phyloP scores from a whole-genome alignment of 2,888 invertebrate species.

The Ceriagrion tenellum region DNA sequence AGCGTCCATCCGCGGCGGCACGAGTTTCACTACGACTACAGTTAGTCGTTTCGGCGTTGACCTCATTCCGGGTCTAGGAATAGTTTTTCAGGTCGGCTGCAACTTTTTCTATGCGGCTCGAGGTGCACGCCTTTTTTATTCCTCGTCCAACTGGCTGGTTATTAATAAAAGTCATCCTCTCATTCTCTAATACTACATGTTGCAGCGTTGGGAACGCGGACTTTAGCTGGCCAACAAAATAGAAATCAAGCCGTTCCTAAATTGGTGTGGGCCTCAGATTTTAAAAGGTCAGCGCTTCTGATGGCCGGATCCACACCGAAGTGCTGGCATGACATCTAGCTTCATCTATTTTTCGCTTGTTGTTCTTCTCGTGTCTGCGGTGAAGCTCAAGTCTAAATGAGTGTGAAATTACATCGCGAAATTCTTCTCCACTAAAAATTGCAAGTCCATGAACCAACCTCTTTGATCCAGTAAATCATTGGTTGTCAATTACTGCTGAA shows the following conservation, averaged over 20 bases:
- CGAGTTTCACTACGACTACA: conserved; percentile 22
- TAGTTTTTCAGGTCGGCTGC: conserved; percentile 8
- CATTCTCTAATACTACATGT: not conserved
- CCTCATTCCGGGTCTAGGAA: conserved; percentile 5
- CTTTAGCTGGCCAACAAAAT: too few species aligned
- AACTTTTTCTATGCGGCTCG: not conserved
- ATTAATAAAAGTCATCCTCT: not conserved
- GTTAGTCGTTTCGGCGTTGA: not conserved
- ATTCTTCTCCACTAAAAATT: too few species aligned
- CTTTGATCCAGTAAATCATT: too few species aligned
- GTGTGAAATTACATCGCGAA: too few species aligned
- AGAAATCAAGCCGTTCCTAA: too few species aligned
- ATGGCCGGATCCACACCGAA: not conserved
- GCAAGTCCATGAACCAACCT: too few species aligned
- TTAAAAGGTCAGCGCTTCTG: not conserved
- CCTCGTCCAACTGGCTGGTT: not conserved
- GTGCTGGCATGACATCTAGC: not conserved
- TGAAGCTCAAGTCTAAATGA: too few species aligned
- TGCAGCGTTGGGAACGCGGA: not conserved
- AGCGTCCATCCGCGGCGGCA: not conserved
- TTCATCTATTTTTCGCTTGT: not conserved
- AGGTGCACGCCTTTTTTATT: not conserved
- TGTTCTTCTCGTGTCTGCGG: too few species aligned
- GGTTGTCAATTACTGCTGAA: too few species aligned
- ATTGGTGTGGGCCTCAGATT: too few species aligned